Base-by-base conservation (phyloP, 2,113 vertebrate genomes). In the Amblyopsis rosae region DNA sequence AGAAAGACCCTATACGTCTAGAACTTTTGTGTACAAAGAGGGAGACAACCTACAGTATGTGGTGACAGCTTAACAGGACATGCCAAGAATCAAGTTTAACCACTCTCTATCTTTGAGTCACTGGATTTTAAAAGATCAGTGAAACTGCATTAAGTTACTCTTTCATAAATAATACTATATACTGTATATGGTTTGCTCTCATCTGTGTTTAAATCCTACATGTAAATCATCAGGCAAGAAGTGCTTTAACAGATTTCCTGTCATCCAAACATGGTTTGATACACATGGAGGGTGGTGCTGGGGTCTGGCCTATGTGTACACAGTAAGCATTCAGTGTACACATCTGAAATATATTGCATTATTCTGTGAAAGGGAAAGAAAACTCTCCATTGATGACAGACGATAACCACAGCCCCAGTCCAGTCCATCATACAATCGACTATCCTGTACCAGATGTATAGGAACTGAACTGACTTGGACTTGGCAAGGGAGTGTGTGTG, bases 1-100 rank as follows among this genome's bases (percentile, higher is more conserved):
- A 26, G 61, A 51, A 54, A 73, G 50, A 41, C 48, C 35, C 71
- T 67, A 54, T 51, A 53, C 58, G 76, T 88, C 85, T 76, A 82
- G 59, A 26, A 26, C 26, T 26, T 26, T 2, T 64, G 58, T 73
- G 65, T 82, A 83, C 82, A 79, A 63, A 79, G 66, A 1, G 77
- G 67, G 77, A n/a, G n/a, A n/a, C 77, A 82, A 67, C 17, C 79
- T 77, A 72, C 77, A 77, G 80, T 82, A 62, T 70, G 61, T 77
- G 74, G 87, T 76, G 79, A 82, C 79, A 82, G 85, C 65, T 77
- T 54, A 74, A 76, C 59, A 58, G 33, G 48, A 82, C 69, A 64
- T 81, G 86, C 89, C 81, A 81, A 65, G 72, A 85, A 70, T 83
- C 75, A 84, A 87, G 19, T 84, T 78, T 70, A 80, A 79, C 74